Percentiles rank a stretch among this genome's conserved stretches.
Conservation (phyloP, 2,888 invertebrate genomes). For the Melanostoma scalare region DNA sequence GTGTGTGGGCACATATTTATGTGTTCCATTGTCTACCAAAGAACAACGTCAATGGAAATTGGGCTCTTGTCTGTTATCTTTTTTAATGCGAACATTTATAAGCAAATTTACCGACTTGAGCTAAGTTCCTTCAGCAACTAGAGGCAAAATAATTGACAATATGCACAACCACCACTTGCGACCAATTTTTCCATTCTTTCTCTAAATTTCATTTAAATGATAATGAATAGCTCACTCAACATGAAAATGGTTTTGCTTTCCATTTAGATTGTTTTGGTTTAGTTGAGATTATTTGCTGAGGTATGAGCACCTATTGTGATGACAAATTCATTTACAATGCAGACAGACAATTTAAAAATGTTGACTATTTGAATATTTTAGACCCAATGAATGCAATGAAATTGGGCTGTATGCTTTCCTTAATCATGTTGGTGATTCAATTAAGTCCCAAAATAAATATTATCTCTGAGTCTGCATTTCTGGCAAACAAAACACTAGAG, state of each 20-base stretch:
- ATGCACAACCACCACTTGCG: neutral
- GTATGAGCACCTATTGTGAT: constrained; percentile 23
- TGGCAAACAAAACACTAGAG: neutral
- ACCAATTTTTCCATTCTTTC: neutral
- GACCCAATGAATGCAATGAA: too few species aligned
- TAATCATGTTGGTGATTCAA: too few species aligned
- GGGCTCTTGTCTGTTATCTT: constrained; percentile 26
- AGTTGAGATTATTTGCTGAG: constrained; percentile 10
- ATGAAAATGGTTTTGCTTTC: constrained; percentile 1
- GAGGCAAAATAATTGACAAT: neutral
- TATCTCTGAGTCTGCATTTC: neutral
- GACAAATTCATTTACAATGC: constrained; percentile 8
- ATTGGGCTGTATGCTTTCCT: too few species aligned
- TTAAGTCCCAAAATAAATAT: too few species aligned
- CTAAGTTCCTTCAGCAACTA: neutral
- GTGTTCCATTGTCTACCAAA: constrained; percentile 33
- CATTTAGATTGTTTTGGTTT: constrained; percentile 14
- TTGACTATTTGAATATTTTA: too few species aligned
- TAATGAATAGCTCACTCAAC: neutral
- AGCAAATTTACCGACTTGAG: constrained; percentile 20
- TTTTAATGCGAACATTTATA: constrained; percentile 39
- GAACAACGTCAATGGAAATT: constrained; percentile 48
- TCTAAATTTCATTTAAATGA: constrained; percentile 27
- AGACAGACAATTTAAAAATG: neutral
- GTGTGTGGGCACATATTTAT: constrained; percentile 16